Evolutionary conservation across 2,113 vertebrate species (phyloP).

Genomic region (Cavia porcellus): DNA sequence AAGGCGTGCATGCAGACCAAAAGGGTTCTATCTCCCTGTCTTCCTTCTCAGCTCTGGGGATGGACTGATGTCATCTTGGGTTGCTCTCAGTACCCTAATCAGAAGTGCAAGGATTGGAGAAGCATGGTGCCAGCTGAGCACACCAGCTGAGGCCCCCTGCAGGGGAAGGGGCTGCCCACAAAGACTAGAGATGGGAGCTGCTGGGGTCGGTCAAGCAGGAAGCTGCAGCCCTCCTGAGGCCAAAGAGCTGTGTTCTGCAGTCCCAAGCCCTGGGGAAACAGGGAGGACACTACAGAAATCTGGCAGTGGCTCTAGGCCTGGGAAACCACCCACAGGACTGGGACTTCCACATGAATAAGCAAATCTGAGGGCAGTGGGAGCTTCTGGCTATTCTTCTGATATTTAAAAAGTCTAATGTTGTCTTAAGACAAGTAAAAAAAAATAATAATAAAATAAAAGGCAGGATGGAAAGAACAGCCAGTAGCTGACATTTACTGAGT

Average conservation of each 20-base stretch:
- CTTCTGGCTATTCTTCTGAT: slow-evolving; percentile 13
- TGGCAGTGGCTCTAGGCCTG: background rate
- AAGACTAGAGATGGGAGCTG: background rate
- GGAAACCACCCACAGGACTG: background rate
- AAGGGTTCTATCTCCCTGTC: background rate
- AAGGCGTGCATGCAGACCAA: background rate
- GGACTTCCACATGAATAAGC: background rate
- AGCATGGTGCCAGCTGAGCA: background rate
- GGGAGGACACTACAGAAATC: background rate
- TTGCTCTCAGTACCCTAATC: background rate
- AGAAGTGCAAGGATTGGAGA: background rate
- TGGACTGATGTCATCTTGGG: background rate
- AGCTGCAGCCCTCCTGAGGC: background rate
- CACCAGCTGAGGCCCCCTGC: background rate
- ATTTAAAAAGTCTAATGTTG: slow-evolving; percentile 50
- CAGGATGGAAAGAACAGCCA: slow-evolving; percentile 34
- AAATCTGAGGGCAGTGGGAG: background rate
- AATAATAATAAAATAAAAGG: background rate
- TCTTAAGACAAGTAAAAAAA: slow-evolving; percentile 48
- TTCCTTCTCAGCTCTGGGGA: background rate
- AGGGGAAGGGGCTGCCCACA: background rate
- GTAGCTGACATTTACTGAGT: slow-evolving; percentile 26
- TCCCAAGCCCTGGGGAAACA: background rate
- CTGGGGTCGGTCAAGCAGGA: background rate
- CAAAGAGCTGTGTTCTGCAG: background rate